These are phyloP conservation scores for Ceramica pisi DNA, from an alignment of 2,888 invertebrate species.

Conservation along the genomic window DNA sequence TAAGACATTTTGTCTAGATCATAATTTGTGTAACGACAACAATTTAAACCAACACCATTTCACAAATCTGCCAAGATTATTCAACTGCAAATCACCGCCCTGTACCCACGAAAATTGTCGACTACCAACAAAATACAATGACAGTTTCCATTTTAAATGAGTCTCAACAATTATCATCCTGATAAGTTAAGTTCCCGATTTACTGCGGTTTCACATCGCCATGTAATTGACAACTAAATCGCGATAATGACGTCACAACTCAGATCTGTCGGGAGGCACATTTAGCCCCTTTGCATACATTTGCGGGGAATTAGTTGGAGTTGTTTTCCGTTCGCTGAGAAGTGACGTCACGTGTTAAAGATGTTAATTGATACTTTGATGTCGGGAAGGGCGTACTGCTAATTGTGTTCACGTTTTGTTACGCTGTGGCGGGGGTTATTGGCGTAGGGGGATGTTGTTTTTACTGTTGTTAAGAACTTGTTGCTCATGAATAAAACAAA, in stretches of 20 bases:
- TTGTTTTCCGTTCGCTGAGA: constrained; percentile 53
- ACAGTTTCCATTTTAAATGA: constrained; percentile 55
- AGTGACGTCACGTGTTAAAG: constrained; percentile 53
- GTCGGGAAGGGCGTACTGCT: constrained; percentile 16
- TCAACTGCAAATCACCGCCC: constrained; percentile 19
- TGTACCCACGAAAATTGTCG: constrained; percentile 39
- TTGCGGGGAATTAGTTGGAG: constrained; percentile 61
- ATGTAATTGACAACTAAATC: constrained; percentile 82
- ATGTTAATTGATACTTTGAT: constrained; percentile 60
- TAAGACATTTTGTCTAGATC: not conserved
- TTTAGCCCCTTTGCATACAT: constrained; percentile 75
- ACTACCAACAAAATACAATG: constrained; percentile 52
- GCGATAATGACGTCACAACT: constrained; percentile 82
- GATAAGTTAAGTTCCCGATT: constrained; percentile 74
- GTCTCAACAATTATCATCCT: constrained; percentile 69
- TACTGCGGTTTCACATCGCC: constrained; percentile 67
- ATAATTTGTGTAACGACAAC: too few species aligned
- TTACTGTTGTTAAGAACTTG: not conserved
- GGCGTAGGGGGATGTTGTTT: not conserved
- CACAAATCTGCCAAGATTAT: constrained; percentile 26
- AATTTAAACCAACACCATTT: constrained; percentile 9
- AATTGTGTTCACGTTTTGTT: constrained; percentile 39
- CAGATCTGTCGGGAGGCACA: constrained; percentile 68
- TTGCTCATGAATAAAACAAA: not conserved
- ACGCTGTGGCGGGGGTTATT: constrained; percentile 13